Evolutionary conservation across 2,113 vertebrate genomes (phyloP).

Genomic region (Morone saxatilis): DNA sequence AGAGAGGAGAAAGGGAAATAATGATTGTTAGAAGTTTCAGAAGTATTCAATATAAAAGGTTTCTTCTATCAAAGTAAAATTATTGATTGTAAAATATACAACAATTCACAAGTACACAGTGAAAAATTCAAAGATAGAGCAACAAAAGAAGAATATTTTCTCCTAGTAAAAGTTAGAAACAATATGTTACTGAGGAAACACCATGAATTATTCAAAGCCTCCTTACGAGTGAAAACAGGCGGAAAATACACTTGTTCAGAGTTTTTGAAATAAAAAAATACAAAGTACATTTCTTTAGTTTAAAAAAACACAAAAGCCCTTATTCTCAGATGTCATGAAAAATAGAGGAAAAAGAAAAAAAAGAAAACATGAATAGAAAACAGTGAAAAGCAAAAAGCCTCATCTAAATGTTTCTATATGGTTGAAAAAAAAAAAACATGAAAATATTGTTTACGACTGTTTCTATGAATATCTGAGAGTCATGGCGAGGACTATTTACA

Average conservation of each 20-base stretch:
- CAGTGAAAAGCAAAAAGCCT: conserved; percentile 85
- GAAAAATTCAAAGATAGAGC: conserved; percentile 2
- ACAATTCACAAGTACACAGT: not conserved
- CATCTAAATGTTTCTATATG: conserved; percentile 29
- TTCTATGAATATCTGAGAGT: conserved; percentile 6
- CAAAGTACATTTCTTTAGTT: conserved; percentile 1
- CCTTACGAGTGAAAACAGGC: conserved; percentile 52
- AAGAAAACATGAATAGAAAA: not conserved
- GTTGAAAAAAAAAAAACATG: not conserved
- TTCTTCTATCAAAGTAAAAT: not conserved
- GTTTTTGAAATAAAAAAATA: conserved; percentile 33
- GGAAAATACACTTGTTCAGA: conserved; percentile 23
- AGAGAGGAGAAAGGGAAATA: too few species aligned
- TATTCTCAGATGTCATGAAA: not conserved
- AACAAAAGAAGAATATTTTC: conserved; percentile 3
- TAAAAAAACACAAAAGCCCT: not conserved
- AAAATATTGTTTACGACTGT: not conserved
- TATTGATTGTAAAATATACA: not conserved
- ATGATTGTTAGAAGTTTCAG: not conserved
- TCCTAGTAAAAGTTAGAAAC: conserved; percentile 25
- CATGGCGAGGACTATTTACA: not conserved
- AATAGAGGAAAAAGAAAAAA: not conserved
- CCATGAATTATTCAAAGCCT: conserved; percentile 88
- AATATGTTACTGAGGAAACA: conserved; percentile 65
- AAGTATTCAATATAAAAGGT: not conserved